Conservation (phyloP, 2,888 invertebrate species). For the Pilophorus perplexus region DNA sequence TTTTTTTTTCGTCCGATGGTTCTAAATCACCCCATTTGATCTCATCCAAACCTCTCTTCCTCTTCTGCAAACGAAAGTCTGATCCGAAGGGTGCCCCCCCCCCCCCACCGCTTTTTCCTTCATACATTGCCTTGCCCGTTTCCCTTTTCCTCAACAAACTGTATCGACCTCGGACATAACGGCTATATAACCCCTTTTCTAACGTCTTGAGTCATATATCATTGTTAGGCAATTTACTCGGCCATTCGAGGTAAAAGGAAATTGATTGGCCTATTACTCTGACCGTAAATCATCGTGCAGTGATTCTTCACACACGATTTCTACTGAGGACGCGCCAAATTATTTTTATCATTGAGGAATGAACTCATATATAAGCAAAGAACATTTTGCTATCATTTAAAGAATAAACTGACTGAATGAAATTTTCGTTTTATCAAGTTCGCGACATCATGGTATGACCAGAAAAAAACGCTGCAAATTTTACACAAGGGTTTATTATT, state of each 20-base stretch:
- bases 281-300: not conserved
- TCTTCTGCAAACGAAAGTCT: not conserved
- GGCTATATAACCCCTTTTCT: not conserved
- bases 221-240: conserved; percentile 18
- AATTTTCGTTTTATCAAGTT: no score
- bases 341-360: no score
- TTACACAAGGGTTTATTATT: no score
- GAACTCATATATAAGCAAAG: no score
- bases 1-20: not conserved
- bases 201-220: conserved; percentile 3
- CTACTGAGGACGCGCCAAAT: no score
- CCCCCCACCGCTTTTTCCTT: not conserved
- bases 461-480: no score
- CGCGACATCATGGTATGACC: no score
- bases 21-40: conserved; percentile 30
- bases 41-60: conserved; percentile 12
- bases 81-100: not conserved
- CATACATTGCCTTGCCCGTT: not conserved
- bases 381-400: no score
- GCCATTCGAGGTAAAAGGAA: not conserved
- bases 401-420: no score
- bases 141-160: not conserved
- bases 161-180: not conserved
- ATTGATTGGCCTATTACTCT: conserved; percentile 3
- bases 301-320: no score